phyloP scores from a whole-genome alignment of 2,797 vertebrate genomes.

The Crax fasciolata region DNA sequence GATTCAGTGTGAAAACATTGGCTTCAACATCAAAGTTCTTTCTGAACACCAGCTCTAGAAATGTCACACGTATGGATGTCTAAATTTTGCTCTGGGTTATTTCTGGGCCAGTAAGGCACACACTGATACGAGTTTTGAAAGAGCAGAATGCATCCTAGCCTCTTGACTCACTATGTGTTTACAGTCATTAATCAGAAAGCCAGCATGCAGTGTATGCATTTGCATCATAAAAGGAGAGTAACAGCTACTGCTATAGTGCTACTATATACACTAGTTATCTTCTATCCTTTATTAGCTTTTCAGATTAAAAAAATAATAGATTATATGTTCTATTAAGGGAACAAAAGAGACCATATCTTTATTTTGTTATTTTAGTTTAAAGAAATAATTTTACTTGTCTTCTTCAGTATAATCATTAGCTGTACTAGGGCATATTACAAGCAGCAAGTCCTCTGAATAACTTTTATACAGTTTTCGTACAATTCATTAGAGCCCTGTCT shows the following conservation, averaged over 20 bases:
- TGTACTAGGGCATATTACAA: background rate
- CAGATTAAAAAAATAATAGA: background rate
- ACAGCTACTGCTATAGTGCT: background rate
- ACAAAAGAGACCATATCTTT: background rate
- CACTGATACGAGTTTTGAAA: background rate
- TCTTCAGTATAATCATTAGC: background rate
- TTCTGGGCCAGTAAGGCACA: background rate
- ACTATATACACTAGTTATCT: background rate
- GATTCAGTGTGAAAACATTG: constrained; percentile 44
- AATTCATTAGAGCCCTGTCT: background rate
- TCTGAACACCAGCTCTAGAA: constrained; percentile 26
- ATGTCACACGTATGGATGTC: background rate
- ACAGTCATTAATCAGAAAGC: background rate
- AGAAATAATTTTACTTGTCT: background rate
- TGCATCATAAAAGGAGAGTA: background rate
- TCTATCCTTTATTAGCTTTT: background rate
- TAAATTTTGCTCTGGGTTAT: constrained; percentile 23
- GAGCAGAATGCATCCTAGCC: background rate
- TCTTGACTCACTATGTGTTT: constrained; percentile 4
- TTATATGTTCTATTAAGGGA: background rate
- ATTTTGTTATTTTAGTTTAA: background rate
- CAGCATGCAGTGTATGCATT: background rate
- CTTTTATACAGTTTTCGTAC: background rate
- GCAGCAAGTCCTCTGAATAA: background rate
- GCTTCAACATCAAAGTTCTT: constrained; percentile 33